Percentiles rank a stretch among this genome's conserved stretches.
Evolutionary conservation across 2,797 vertebrate species (phyloP).

Genomic region (Platalea minor): DNA sequence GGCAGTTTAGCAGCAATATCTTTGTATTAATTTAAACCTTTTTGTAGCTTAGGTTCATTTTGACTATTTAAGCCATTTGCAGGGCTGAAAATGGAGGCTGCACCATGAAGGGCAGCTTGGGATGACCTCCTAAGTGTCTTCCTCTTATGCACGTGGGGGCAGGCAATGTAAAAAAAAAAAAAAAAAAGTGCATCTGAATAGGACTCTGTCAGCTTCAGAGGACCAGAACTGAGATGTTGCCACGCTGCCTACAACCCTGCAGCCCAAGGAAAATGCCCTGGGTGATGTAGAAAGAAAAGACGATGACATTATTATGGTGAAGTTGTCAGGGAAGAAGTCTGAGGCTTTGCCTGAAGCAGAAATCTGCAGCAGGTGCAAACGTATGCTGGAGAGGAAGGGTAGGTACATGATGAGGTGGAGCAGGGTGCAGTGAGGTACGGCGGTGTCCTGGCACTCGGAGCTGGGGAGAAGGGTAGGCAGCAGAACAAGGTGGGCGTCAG

Average conservation of each 20-base stretch:
- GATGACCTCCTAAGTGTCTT: neutral
- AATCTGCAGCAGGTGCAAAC: neutral
- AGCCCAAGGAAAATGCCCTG: neutral
- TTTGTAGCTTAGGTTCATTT: neutral
- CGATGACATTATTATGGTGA: accelerated
- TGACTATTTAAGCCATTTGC: neutral
- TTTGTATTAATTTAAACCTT: neutral
- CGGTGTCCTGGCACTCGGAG: neutral
- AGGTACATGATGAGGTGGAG: neutral
- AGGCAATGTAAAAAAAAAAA: neutral
- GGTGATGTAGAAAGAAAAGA: neutral
- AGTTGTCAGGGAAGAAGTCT: neutral
- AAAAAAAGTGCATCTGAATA: neutral
- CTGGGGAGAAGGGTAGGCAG: neutral
- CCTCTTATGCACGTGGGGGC: neutral
- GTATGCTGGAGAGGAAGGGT: neutral
- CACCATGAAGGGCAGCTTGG: neutral
- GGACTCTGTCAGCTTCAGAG: neutral
- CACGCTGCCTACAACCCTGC: neutral
- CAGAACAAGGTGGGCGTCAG: neutral
- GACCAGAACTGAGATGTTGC: neutral
- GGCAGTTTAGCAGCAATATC: neutral
- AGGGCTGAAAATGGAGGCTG: neutral
- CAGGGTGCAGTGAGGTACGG: accelerated
- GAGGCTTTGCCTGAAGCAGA: neutral